phyloP scores from a whole-genome alignment of 2,888 invertebrate genomes.

The Sminthurides aquaticus region DNA sequence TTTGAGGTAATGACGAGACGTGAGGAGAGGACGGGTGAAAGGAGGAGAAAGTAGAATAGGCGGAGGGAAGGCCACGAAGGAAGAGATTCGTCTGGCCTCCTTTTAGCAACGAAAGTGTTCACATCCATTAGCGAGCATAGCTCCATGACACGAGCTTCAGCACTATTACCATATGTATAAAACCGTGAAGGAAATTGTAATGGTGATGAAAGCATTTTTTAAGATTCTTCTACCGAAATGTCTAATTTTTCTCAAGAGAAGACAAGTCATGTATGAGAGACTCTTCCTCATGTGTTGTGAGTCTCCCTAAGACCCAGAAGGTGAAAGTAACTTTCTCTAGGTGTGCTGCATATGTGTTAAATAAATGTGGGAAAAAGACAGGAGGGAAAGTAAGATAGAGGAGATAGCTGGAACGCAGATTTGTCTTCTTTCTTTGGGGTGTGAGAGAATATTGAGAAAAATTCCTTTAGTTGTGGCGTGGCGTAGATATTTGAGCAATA shows the following conservation, averaged over 20 bases:
- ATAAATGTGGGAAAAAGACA: background rate
- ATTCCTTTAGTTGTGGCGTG: too few relatives aligned
- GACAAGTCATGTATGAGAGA: constrained; percentile 1
- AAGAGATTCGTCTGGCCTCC: background rate
- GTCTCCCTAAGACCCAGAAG: too few relatives aligned
- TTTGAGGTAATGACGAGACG: background rate
- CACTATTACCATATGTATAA: constrained; percentile 5
- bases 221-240: constrained; percentile 20
- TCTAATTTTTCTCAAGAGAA: constrained; percentile 27
- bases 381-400: background rate
- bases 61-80: too few relatives aligned
- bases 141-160: background rate
- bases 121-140: background rate
- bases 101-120: background rate
- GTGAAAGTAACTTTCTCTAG: too few relatives aligned
- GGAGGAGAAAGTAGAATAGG: background rate
- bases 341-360: too few relatives aligned
- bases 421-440: too few relatives aligned
- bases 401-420: background rate
- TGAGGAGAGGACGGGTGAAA: background rate
- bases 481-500: too few relatives aligned
- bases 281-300: too few relatives aligned
- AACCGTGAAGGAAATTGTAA: constrained; percentile 16
- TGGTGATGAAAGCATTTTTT: constrained; percentile 27
- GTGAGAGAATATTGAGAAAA: background rate